These are phyloP conservation scores for Lasioglossum pauxillum DNA, from an alignment of 2,888 invertebrate genomes.

Conservation along the genomic window DNA sequence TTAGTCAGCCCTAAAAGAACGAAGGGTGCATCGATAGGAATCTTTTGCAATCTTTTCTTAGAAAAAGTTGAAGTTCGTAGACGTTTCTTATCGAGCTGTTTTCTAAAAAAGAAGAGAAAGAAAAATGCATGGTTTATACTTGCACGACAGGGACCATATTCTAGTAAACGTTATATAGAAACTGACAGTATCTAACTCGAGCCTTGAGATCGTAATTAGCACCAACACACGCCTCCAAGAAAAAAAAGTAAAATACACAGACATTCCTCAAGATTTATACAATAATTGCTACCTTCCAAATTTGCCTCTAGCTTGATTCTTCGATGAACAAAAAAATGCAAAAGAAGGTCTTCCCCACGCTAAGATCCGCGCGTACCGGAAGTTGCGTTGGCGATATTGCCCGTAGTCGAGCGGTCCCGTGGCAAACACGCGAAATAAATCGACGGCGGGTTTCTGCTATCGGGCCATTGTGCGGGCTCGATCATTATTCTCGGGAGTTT, in stretches of 20 bases:
- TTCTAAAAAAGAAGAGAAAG: background rate
- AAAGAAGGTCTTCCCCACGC: background rate
- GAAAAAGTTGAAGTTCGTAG: background rate
- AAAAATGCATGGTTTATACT: background rate
- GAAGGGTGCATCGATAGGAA: background rate
- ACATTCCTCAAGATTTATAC: background rate
- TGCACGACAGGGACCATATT: background rate
- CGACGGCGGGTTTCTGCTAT: slow-evolving; percentile 56
- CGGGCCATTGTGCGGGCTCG: slow-evolving; percentile 53
- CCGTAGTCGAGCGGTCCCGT: slow-evolving; percentile 36
- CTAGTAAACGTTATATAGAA: background rate
- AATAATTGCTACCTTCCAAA: background rate
- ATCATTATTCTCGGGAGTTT: slow-evolving; percentile 70
- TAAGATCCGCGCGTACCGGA: background rate
- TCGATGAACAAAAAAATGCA: background rate
- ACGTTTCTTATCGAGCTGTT: background rate
- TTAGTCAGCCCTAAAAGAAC: background rate
- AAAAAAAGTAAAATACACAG: background rate
- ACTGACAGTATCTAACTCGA: background rate
- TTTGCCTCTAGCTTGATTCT: background rate
- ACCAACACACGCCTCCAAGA: background rate
- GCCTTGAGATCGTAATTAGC: background rate
- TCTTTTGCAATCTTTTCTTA: background rate
- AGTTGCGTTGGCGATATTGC: slow-evolving; percentile 1
- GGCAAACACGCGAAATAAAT: slow-evolving; percentile 69